Evolutionary conservation across 2,113 vertebrate genomes (phyloP), one percentile per base, ranked within the genome.

Genomic region (Lophochroa leadbeateri): DNA sequence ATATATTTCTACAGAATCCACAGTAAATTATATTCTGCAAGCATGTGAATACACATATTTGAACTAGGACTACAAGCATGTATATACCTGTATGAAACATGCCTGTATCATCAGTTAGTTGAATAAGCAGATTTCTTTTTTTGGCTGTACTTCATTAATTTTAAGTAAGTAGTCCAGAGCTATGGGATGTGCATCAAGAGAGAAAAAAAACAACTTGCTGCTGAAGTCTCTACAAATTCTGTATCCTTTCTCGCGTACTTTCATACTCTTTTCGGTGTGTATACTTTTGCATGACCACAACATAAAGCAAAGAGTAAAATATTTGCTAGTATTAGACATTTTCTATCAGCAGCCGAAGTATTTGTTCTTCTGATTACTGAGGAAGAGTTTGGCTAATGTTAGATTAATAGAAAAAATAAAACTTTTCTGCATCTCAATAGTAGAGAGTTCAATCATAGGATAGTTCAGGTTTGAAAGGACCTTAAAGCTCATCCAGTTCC

Each of bases 151-250:
- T 72, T 91, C 9, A 43, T 76, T 44, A 49, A 13, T 49, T 75
- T 75, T 58, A 84, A 41, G 11, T 23, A 68, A 6, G 29, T 50
- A 74, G 14, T 74, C 37, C 23, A 64, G 28, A 64, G 8, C 24
- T 52, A 35, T 21, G 16, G 2, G 17, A 21, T 75, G 11, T 69
- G 8, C 19, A 52, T 64, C 24, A 61, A 57, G 18, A 85, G 33
- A 21, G 55, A 58, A 68, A 55, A 60, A 71, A n/a, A 0, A 0
- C 1, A 28, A 8, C 9, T 28, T 33, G 6, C 53, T 75, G 33
- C 8, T 49, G 37, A 53, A 61, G 12, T 44, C 7, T 74, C 52
- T 58, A 63, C 5, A 68, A 85, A 68, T 67, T 75, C 31, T 23
- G 2, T 49, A 78, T 43, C 47, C 17, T 80, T 67, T 68, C 27